Evolutionary conservation across 92 coral and sea anemone genomes (phyloP), one percentile per base, ranked within the genome.

Genomic region (Palythoa heliodiscus): DNA sequence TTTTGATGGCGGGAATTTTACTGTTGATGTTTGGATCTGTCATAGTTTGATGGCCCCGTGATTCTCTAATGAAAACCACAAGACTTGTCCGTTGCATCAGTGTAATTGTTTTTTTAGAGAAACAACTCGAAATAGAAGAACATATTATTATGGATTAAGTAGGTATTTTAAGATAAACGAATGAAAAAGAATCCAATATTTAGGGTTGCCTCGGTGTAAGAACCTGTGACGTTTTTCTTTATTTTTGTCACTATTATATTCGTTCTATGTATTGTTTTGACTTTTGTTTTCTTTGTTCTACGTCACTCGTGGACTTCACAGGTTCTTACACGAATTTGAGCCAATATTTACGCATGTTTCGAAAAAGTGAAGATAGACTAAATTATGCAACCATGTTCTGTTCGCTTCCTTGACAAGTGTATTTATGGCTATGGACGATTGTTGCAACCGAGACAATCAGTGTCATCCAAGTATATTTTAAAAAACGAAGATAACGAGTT

Each of bases 1-100:
- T 75, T 20, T 58, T 6, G 14, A 53, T 66, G 84, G 84, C 84
- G 84, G 84, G 84, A 80, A 63, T 39, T 80, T 63, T 35, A 11
- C 10, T 80, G 84, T 80, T 80, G 54, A 43, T 66, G 61, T 48
- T 66, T 23, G 72, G 84, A 68, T 40, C 50, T 77, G 69, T 25
- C 69, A 43, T 7, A 14, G 53, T 15, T 17, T 17, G 54, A 1
- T 80, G 84, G 73, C 57, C 82, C 55, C 84, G 84, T 80, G 84
- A 66, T 66, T 66, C 43, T 14, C 84, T 58, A 22, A 79, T 64
- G 73, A 61, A 61, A 61, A 22, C 72, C 84, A 48, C 73, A n/a
- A 66, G 74, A 66, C 58, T 47, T 20, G 38, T 63, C 4, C 11
- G 12, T 47, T 23, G 58, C 68, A 54, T 53, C 81, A 76, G 1